phyloP scores from a whole-genome alignment of 2,888 invertebrate genomes.

The Metopia argyrocephala region DNA sequence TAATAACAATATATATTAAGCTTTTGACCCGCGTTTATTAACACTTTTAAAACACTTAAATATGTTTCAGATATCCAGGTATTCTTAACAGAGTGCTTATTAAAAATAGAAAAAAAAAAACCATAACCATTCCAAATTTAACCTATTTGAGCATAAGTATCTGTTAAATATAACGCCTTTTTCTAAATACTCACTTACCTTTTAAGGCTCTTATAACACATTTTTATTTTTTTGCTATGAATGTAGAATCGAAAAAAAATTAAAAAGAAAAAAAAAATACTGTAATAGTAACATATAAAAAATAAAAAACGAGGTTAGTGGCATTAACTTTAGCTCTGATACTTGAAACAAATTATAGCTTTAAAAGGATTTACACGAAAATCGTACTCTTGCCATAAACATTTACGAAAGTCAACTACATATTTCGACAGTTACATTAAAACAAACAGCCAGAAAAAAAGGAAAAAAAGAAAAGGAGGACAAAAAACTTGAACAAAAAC shows the following conservation, averaged over 20 bases:
- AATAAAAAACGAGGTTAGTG: slow-evolving; percentile 61
- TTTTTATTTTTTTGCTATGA: slow-evolving; percentile 11
- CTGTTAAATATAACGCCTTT: slow-evolving; percentile 7
- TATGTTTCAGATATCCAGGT: too few relatives aligned
- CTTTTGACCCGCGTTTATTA: too few relatives aligned
- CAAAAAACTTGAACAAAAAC: not conserved
- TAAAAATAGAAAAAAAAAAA: too few relatives aligned
- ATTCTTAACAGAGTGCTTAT: too few relatives aligned
- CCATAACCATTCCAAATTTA: too few relatives aligned
- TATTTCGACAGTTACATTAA: slow-evolving; percentile 46
- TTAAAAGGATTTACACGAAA: slow-evolving; percentile 54
- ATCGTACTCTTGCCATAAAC: slow-evolving; percentile 14
- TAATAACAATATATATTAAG: too few relatives aligned
- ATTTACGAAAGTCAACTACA: slow-evolving; percentile 53
- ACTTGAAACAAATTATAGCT: slow-evolving; percentile 54
- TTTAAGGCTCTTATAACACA: slow-evolving; percentile 13
- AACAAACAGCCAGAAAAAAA: not conserved
- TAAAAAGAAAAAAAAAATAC: not conserved
- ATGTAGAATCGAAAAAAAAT: not conserved
- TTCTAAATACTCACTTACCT: not conserved
- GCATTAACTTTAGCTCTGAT: slow-evolving; percentile 54
- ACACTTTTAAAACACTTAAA: too few relatives aligned
- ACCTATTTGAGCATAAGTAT: not conserved
- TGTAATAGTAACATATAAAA: not conserved
- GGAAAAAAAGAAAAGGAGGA: not conserved